These are phyloP conservation scores for Biston betularia DNA, from an alignment of 2,888 invertebrate genomes.

Conservation along the genomic window DNA sequence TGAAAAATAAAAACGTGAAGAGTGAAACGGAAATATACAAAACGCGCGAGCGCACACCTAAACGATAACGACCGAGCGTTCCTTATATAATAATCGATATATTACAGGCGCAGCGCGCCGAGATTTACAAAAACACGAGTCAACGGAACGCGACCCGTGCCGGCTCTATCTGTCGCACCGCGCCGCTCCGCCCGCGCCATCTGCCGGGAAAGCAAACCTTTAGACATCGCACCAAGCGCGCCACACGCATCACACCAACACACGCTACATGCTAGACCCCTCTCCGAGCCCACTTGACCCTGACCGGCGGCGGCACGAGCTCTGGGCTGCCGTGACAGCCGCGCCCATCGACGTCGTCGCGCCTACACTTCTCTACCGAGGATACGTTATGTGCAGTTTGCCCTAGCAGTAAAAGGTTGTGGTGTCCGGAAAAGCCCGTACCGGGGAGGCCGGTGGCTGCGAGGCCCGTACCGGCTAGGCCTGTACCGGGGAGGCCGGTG, in stretches of 20 bases:
- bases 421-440: slow-evolving; percentile 14
- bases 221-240: slow-evolving; percentile 27
- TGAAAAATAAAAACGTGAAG: slow-evolving; percentile 72
- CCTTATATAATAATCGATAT: slow-evolving; percentile 59
- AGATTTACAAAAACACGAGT: slow-evolving; percentile 77
- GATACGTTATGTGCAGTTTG: slow-evolving; percentile 38
- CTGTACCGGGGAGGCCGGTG: slow-evolving; percentile 38
- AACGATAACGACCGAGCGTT: slow-evolving; percentile 59
- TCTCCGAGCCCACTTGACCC: slow-evolving; percentile 36
- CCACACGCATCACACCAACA: neutral
- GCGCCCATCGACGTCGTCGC: neutral
- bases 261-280: slow-evolving; percentile 27
- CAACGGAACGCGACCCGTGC: slow-evolving; percentile 39
- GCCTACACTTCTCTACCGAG: slow-evolving; percentile 32
- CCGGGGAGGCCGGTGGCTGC: slow-evolving; percentile 48
- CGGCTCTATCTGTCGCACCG: slow-evolving; percentile 74
- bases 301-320: neutral
- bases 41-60: slow-evolving; percentile 53
- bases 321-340: slow-evolving; percentile 4
- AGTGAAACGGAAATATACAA: slow-evolving; percentile 78
- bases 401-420: slow-evolving; percentile 30
- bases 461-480: slow-evolving; percentile 39
- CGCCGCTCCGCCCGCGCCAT: slow-evolving; percentile 60
- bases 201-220: slow-evolving; percentile 60
- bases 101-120: slow-evolving; percentile 62